Evolutionary conservation across 2,888 invertebrate species (phyloP), one percentile per base, ranked within the genome.

Genomic region (Drosophila trichaetosa): DNA sequence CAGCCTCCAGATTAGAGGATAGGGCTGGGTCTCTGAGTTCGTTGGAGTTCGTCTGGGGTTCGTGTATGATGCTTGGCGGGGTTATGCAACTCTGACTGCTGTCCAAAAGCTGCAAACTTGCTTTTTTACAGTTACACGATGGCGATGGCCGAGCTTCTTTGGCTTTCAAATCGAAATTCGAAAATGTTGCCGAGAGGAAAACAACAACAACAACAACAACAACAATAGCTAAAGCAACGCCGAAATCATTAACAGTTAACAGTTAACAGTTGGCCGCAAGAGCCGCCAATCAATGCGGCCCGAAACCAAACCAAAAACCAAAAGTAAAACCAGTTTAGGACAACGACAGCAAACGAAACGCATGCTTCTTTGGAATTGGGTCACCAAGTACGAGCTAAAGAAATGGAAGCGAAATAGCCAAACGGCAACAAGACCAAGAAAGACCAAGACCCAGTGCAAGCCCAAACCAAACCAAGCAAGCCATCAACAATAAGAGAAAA

Each of bases 201-300:
- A 73, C 75, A 46, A 46, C 13, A 46, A 46, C 46, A 46, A 46
- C 42, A 46, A 46, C 46, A 46, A 7, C 24, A 46, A 40, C n/a
- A 40, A n/a, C 40, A 40, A 46, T n/a, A n/a, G n/a, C n/a, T n/a
- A n/a, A 16, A 24, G 46, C 46, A 82, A 64, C 73, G 66, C 68
- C 56, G 79, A 87, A 85, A 85, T 85, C 85, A 87, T 85, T 85
- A 87, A 85, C 88, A 87, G 88, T 85, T 87, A 85, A 87, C 54
- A 38, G 46, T 46, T 46, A 46, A 46, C 81, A 46, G 69, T 80
- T 78, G 69, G 78, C 79, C 60, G 59, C 71, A 63, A 71, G 48
- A 73, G 79, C 68, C 69, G 80, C 80, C 82, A 83, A 84, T 84
- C 83, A 80, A 76, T 72, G 76, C 61, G 69, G 79, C 67, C 64